phyloP scores from a whole-genome alignment of 2,888 invertebrate genomes.

The Aquatica leii region DNA sequence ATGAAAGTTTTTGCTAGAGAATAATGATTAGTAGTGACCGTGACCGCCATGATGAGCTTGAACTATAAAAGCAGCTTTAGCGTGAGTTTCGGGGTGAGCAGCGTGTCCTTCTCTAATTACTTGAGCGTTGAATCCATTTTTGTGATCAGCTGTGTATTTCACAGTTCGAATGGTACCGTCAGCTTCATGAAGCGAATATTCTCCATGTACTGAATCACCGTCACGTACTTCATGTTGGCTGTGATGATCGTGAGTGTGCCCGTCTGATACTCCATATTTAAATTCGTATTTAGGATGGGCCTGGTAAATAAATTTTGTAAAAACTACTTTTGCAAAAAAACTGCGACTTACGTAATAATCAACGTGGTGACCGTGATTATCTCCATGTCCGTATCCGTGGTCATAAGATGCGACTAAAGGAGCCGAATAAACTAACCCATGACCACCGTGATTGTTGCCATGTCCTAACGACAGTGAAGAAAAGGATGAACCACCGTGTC shows the following conservation, averaged over 20 bases:
- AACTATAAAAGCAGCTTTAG: too few relatives aligned
- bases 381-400: too few relatives aligned
- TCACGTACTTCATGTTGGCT: slow-evolving; percentile 65
- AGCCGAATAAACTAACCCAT: too few relatives aligned
- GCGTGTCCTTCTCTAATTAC: slow-evolving; percentile 65
- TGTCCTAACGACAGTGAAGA: too few relatives aligned
- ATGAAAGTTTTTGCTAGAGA: too few relatives aligned
- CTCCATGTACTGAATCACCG: slow-evolving; percentile 66
- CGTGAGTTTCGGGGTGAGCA: slow-evolving; percentile 59
- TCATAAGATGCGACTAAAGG: too few relatives aligned
- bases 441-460: too few relatives aligned
- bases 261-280: slow-evolving; percentile 67
- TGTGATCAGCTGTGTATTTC: slow-evolving; percentile 67
- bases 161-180: slow-evolving; percentile 67
- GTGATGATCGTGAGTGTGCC: slow-evolving; percentile 67
- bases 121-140: slow-evolving; percentile 62
- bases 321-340: too few relatives aligned
- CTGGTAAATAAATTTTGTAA: too few relatives aligned
- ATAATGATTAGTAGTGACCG: too few relatives aligned
- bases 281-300: slow-evolving; percentile 68
- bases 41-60: too few relatives aligned
- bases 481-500: too few relatives aligned
- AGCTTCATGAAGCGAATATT: slow-evolving; percentile 66
- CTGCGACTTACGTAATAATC: slow-evolving; percentile 4
- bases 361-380: not conserved